A percentile compares a stretch with the other conserved stretches of the same genome.
Conservation (phyloP, 2,113 vertebrate species). For the Engraulis encrasicolus region DNA sequence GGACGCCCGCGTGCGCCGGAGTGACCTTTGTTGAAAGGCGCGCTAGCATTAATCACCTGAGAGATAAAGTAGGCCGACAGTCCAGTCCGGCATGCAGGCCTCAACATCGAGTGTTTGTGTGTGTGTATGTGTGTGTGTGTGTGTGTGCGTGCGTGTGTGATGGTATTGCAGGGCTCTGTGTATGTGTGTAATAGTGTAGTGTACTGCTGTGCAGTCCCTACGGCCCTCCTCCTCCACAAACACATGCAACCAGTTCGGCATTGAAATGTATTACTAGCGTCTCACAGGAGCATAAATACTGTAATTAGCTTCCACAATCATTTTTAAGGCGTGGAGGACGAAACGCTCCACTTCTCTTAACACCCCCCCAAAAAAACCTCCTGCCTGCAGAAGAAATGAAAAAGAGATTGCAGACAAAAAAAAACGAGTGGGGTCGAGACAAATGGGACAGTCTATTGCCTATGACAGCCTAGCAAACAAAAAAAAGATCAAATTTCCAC, state of each 20-base stretch:
- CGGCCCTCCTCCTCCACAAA: conserved; percentile 20
- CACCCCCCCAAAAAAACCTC: conserved; percentile 39
- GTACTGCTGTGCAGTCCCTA: neutral
- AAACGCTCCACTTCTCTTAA: conserved; percentile 23
- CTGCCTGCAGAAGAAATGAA: conserved; percentile 39
- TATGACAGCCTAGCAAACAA: conserved; percentile 70
- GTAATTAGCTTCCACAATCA: conserved; percentile 24
- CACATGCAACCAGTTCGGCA: conserved; percentile 55
- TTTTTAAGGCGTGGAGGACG: conserved; percentile 9
- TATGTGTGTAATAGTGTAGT: conserved; percentile 20
- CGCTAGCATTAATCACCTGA: conserved; percentile 74
- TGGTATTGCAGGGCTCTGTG: too few species aligned
- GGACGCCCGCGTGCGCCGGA: conserved; percentile 46
- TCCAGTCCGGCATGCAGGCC: conserved; percentile 54
- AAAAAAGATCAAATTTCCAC: conserved; percentile 73
- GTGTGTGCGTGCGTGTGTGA: too few species aligned
- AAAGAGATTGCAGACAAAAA: conserved; percentile 67
- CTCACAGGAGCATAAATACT: conserved; percentile 12
- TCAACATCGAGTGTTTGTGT: conserved; percentile 41
- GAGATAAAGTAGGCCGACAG: conserved; percentile 72
- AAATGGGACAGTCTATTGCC: conserved; percentile 70
- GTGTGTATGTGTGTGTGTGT: too few species aligned
- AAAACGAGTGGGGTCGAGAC: conserved; percentile 71
- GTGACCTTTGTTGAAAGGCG: conserved; percentile 71
- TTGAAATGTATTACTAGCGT: conserved; percentile 45